Evolutionary conservation across 2,888 invertebrate genomes (phyloP), one percentile per base, ranked within the genome.

Genomic region (Xestia xanthographa): DNA sequence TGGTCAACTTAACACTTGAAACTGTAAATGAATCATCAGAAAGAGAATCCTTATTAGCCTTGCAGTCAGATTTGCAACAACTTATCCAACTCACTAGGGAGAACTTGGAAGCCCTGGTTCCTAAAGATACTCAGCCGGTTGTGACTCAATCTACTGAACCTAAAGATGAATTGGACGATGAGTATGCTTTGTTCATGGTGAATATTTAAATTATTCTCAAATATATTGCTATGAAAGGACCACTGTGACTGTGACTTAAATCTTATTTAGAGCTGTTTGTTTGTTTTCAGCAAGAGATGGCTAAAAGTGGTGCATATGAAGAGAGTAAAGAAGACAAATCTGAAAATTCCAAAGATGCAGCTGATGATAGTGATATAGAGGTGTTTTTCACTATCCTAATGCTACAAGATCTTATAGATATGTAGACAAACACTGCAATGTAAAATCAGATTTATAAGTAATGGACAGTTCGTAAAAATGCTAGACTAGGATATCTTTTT

Each of bases 141-240:
- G 72, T 43, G 20, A 26, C 70, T 22, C 60, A 74, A 67, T 62
- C 83, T 79, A 22, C 72, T 60, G 89, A 90, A 74, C 82, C 80
- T 66, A 89, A 90, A 72, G 88, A 88, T 79, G 92, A 92, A 82
- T 86, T 95, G 72, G 96, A 96, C 90, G 93, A 95, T 90, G 98
- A 98, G 94, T 98, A 98, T 96, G 97, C 97, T 66, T 93, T 97
- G 83, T 98, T 98, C 90, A 97, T 98, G 97, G 98, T 97, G 94
- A 90, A 83, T 74, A 80, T 84, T 22, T 11, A 26, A 60, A 34
- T 74, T 17, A 50, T 29, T 45, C n/a, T 38, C 20, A 50, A 22
- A 45, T 70, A 56, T 78, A 38, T 70, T 62, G n/a, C 1, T 9
- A 34, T 17, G 12, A 17, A 5, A 43, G 0, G 12, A 34, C 6